Conservation (phyloP, 2,113 vertebrate genomes). For the Hystrix brachyura region DNA sequence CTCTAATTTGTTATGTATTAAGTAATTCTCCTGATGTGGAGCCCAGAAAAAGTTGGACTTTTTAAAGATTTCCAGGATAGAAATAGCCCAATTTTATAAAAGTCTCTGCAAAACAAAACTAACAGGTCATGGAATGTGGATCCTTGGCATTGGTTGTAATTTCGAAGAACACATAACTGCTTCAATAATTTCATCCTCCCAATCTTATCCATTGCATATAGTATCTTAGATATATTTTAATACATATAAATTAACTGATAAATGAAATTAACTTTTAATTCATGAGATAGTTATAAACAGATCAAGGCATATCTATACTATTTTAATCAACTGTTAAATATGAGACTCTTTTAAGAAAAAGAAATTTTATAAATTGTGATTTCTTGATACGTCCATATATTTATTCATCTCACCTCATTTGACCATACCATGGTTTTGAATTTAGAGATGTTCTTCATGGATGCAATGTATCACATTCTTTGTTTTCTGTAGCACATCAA, state of each 20-base stretch:
- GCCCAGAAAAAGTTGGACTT: conserved; percentile 18
- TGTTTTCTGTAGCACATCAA: background rate
- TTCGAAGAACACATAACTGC: conserved; percentile 1
- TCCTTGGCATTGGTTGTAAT: background rate
- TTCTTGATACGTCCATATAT: background rate
- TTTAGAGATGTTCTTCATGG: conserved; percentile 24
- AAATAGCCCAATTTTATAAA: conserved; percentile 49
- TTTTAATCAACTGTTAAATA: conserved; percentile 63
- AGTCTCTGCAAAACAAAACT: conserved; percentile 25
- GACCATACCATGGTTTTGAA: background rate
- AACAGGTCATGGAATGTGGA: background rate
- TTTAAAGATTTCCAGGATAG: conserved; percentile 33
- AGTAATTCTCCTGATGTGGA: background rate
- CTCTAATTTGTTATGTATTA: conserved; percentile 40
- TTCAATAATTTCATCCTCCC: background rate
- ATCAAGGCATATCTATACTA: conserved; percentile 21
- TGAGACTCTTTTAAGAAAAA: conserved; percentile 45
- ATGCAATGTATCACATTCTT: background rate
- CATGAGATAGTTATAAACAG: conserved; percentile 16
- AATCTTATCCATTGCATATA: background rate
- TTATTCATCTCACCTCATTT: conserved; percentile 27
- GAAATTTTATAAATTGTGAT: conserved; percentile 49
- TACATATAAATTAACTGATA: conserved; percentile 1
- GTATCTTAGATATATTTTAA: conserved; percentile 38
- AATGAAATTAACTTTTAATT: conserved; percentile 64